These are phyloP conservation scores for Danio albolineatus DNA, from an alignment of 2,797 vertebrate species.

Conservation along the genomic window DNA sequence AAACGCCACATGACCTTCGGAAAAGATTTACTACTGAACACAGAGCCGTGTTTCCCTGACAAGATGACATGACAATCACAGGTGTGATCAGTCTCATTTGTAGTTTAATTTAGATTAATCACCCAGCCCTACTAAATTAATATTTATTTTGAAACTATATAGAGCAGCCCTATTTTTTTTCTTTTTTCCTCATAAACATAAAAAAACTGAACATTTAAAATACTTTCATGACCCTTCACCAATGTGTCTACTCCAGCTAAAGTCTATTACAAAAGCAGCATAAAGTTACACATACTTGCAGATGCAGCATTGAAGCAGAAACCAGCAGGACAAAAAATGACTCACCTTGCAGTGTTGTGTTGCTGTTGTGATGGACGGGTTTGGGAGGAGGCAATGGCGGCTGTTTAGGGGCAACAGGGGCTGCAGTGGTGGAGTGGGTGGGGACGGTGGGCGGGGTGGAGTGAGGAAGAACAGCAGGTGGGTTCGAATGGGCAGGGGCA, in stretches of 20 bases:
- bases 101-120: no score
- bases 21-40: no score
- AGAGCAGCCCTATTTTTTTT: no score
- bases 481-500: background rate
- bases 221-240: background rate
- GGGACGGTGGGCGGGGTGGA: conserved; percentile 60
- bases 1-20: no score
- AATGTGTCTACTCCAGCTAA: background rate
- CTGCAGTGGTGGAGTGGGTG: conserved; percentile 56
- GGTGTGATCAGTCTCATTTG: no score
- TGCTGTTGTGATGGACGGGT: conserved; percentile 84
- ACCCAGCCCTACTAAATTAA: no score
- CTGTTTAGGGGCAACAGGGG: conserved; percentile 75
- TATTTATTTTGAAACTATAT: no score
- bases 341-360: conserved; percentile 85
- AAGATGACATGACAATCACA: no score
- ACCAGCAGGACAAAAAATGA: conserved; percentile 47
- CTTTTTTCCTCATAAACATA: no score
- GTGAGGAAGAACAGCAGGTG: background rate
- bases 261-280: conserved; percentile 1
- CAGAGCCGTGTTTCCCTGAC: no score
- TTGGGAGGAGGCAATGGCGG: conserved; percentile 77
- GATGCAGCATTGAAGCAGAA: background rate
- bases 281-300: background rate
- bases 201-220: no score